phyloP scores from a whole-genome alignment of 2,113 vertebrate genomes.

The Lynx canadensis region DNA sequence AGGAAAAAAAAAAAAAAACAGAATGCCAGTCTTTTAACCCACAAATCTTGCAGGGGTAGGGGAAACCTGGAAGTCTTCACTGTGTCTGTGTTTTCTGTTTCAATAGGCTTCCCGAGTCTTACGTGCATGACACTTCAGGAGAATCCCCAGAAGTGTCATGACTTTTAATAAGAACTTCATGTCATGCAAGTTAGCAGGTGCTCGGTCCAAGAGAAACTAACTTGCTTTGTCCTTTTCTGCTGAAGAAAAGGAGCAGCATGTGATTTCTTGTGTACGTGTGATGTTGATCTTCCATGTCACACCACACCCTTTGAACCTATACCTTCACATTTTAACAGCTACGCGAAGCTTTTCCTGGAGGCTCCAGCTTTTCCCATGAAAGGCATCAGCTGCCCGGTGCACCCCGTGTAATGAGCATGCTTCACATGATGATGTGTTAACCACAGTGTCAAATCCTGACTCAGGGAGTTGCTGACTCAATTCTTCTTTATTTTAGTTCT shows the following conservation, averaged over 20 bases:
- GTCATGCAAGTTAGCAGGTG: neutral
- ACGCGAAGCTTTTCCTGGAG: neutral
- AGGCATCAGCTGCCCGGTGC: neutral
- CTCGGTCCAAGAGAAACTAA: neutral
- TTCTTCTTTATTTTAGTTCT: slow-evolving; percentile 63
- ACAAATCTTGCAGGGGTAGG: neutral
- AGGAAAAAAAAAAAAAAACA: neutral
- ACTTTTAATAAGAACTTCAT: slow-evolving; percentile 11
- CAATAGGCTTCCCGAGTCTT: neutral
- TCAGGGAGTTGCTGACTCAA: neutral
- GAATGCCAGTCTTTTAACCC: neutral
- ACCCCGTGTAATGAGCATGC: neutral
- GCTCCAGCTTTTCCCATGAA: neutral
- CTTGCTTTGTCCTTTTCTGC: slow-evolving; percentile 18
- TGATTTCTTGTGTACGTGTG: neutral
- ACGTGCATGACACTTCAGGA: neutral
- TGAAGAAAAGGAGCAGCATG: neutral
- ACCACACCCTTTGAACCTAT: neutral
- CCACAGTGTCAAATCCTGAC: neutral
- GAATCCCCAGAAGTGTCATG: neutral
- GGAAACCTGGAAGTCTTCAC: neutral
- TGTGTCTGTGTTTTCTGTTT: neutral
- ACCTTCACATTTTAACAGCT: neutral
- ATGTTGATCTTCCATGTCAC: neutral
- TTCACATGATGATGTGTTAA: neutral